A percentile compares a stretch with the other conserved stretches of the same genome.
phyloP scores from a whole-genome alignment of 2,113 vertebrate species.

The Campylomormyrus tamandua region DNA sequence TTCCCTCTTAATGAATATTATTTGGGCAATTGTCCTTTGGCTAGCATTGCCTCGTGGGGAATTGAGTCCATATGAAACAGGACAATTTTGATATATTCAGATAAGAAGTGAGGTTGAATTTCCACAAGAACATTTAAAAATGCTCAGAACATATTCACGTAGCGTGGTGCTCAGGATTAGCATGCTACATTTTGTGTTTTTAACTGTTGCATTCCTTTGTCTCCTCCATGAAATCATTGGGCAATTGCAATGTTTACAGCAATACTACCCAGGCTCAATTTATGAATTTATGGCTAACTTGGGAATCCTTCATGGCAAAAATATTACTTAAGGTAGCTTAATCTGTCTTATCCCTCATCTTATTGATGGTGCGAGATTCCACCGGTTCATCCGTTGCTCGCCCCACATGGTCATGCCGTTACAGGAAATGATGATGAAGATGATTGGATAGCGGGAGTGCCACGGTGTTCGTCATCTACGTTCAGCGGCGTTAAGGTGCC shows the following conservation, averaged over 20 bases:
- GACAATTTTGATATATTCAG: background rate
- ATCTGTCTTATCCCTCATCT: background rate
- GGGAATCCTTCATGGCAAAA: background rate
- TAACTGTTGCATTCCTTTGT: background rate
- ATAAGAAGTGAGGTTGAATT: background rate
- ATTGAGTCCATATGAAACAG: background rate
- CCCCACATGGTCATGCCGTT: background rate
- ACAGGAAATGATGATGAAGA: conserved; percentile 8
- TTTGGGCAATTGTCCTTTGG: background rate
- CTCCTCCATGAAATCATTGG: background rate
- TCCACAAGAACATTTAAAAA: background rate
- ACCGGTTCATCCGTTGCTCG: background rate
- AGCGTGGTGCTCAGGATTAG: background rate
- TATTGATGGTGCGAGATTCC: background rate
- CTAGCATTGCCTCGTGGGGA: background rate
- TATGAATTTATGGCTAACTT: background rate
- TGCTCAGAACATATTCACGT: background rate
- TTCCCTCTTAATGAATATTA: background rate
- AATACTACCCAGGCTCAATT: background rate
- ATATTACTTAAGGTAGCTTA: background rate
- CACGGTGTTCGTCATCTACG: background rate
- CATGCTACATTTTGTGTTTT: background rate
- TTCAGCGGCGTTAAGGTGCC: background rate
- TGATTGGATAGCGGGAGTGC: background rate
- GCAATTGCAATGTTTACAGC: background rate